Evolutionary conservation across 2,888 invertebrate species (phyloP), one percentile per base, ranked within the genome.

Genomic region (Apotomis betuletana): DNA sequence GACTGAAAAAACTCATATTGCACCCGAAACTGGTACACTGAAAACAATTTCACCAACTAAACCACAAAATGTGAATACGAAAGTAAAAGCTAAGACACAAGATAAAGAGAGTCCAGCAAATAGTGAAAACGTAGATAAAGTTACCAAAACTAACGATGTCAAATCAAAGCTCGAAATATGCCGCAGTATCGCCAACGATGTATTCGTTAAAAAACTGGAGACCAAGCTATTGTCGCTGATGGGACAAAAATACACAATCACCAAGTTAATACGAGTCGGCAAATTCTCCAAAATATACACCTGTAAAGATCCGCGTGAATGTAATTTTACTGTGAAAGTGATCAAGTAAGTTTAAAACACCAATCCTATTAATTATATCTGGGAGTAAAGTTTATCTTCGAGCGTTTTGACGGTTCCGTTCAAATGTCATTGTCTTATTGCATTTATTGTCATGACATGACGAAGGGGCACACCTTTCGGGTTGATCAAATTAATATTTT

Each of bases 241-340:
- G 36, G 67, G 78, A 0, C 54, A 69, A 62, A 74, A 81, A 46
- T 78, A 76, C 52, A 80, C 69, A 44, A 64, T 86, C 3, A 74
- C 72, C 5, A 73, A 77, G 15, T 5, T 81, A 38, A 79, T 87
- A 73, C 80, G 78, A 12, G 41, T 51, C 2, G 90, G 90, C 12
- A 76, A 69, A 73, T 87, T 77, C 75, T 87, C 89, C 1, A 79
- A 74, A 65, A 81, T 90, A 74, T 87, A 80, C 67, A 78, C 79
- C 67, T 87, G 82, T 69, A 76, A 74, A 67, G 77, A 83, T 71
- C 12, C 49, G 1, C 69, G 51, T 44, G 81, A 81, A 36, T 13
- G 76, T 65, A 57, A 65, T 13, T 86, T 79, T 73, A 83, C 83
- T 1, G 68, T 86, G 5, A 90, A 90, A 80, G 70, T 83, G 41